Evolutionary conservation across 2,113 vertebrate species (phyloP).

Genomic region (Brachyhypopomus occidentalis): DNA sequence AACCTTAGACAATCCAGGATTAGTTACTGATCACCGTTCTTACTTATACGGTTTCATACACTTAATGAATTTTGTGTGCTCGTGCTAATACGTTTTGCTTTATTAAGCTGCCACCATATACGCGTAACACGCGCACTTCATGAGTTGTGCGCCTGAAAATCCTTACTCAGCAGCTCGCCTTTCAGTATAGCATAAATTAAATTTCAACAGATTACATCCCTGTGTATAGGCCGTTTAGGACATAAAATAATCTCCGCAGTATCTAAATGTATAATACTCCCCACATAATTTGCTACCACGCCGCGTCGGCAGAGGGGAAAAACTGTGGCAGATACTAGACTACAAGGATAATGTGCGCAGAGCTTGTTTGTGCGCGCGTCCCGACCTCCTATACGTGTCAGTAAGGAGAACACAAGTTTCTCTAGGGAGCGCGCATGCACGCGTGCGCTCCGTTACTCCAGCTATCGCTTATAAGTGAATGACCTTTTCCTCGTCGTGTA

Average conservation of each 20-base stretch:
- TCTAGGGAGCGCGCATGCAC: slow-evolving; percentile 55
- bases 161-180: no score
- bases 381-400: neutral
- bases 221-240: neutral
- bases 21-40: no score
- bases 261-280: neutral
- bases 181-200: neutral
- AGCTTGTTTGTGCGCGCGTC: slow-evolving; percentile 44
- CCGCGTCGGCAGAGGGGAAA: neutral
- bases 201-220: neutral
- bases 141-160: no score
- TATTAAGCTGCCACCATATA: no score
- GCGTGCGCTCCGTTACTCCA: slow-evolving; percentile 63
- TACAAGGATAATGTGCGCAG: neutral
- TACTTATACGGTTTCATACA: no score
- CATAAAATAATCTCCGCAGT: neutral
- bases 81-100: no score
- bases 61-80: no score
- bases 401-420: slow-evolving; percentile 57
- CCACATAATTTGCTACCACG: neutral
- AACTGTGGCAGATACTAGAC: slow-evolving; percentile 11
- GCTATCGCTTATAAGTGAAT: slow-evolving; percentile 81
- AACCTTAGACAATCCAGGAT: no score
- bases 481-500: slow-evolving; percentile 82
- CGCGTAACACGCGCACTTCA: no score